These are phyloP conservation scores for Gadopsis marmoratus DNA, from an alignment of 2,797 vertebrate species.

Conservation along the genomic window DNA sequence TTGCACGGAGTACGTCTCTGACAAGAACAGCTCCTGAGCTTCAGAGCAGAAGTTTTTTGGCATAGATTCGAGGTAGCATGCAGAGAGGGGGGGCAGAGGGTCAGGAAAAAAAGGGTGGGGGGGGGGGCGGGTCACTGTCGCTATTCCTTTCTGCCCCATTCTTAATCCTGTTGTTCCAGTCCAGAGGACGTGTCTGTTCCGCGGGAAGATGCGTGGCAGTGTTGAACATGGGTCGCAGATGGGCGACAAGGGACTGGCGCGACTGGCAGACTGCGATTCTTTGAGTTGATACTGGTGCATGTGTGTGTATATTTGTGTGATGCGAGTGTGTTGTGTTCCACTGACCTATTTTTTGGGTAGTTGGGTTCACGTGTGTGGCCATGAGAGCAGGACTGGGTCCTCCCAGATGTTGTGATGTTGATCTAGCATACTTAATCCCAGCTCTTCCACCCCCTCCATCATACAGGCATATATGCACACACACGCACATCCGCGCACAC, in stretches of 20 bases:
- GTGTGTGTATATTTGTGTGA: conserved; percentile 44
- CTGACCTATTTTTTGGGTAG: conserved; percentile 86
- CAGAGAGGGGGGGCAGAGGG: conserved; percentile 35
- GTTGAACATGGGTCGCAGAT: conserved; percentile 72
- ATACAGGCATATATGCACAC: conserved; percentile 49
- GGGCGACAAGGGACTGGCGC: conserved; percentile 59
- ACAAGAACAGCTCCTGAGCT: conserved; percentile 42
- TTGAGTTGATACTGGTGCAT: conserved; percentile 74
- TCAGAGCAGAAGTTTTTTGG: conserved; percentile 62
- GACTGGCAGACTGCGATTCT: conserved; percentile 74
- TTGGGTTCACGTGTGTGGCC: conserved; percentile 78
- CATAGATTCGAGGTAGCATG: conserved; percentile 37
- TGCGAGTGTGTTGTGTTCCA: conserved; percentile 81
- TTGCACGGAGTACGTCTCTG: conserved; percentile 34
- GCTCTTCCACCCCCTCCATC: conserved; percentile 64
- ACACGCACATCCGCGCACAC: conserved; percentile 43
- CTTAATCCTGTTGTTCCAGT: conserved; percentile 82
- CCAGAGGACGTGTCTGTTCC: conserved; percentile 70
- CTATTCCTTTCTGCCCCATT: conserved; percentile 46
- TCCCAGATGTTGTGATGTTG: conserved; percentile 79
- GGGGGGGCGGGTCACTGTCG: conserved; percentile 24
- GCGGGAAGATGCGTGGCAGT: conserved; percentile 56
- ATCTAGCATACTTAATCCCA: conserved; percentile 82
- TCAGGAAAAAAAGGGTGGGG: not conserved
- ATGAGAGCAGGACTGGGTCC: conserved; percentile 77